Conservation (phyloP, 2,797 vertebrate species). For the Holocentrus rufus region DNA sequence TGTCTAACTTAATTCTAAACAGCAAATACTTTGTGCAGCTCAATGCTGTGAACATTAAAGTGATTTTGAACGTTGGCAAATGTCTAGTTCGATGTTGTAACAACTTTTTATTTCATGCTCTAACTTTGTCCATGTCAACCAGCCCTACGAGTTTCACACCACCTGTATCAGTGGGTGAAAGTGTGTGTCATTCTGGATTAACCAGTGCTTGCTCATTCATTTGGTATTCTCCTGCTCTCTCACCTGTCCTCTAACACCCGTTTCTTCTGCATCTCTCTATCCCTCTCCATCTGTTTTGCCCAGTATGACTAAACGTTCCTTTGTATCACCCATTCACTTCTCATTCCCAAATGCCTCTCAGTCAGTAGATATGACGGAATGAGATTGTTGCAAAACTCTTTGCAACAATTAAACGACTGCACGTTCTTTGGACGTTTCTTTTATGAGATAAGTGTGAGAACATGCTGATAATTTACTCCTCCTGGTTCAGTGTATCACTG, state of each 20-base stretch:
- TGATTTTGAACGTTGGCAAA: neutral
- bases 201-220: conserved; percentile 14
- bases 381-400: conserved; percentile 1
- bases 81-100: no score
- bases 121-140: no score
- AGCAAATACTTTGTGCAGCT: no score
- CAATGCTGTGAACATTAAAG: neutral
- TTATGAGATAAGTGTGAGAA: conserved; percentile 11
- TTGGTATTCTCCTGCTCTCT: conserved; percentile 18
- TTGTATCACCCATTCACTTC: no score
- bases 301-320: neutral
- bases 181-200: neutral
- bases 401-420: neutral
- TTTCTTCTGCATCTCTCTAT: neutral
- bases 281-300: conserved; percentile 31
- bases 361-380: neutral
- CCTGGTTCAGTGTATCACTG: conserved; percentile 9
- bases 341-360: neutral
- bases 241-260: conserved; percentile 3
- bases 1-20: neutral
- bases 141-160: neutral
- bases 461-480: conserved; percentile 8
- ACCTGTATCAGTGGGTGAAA: neutral
- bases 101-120: no score
- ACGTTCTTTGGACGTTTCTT: neutral